Evolutionary conservation across 2,888 invertebrate species (phyloP).

Genomic region (Callosobruchus maculatus): DNA sequence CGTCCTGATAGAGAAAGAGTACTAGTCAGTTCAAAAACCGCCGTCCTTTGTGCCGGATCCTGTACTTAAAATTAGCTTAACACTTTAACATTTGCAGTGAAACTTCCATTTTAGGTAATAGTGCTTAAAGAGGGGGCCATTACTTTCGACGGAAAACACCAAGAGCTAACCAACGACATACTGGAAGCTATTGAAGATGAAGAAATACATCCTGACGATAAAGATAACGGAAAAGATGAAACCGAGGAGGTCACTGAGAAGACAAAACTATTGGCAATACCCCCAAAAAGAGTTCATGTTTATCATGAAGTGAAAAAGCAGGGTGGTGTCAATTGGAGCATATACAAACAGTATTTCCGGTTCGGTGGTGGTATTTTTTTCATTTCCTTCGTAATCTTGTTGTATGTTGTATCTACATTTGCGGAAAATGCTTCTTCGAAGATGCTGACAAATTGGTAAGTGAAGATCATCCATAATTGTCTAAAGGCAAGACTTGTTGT

Average conservation of each 20-base stretch:
- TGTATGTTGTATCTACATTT: conserved; percentile 29
- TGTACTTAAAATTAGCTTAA: too few species aligned
- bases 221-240: conserved; percentile 2
- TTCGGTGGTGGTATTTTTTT: conserved; percentile 35
- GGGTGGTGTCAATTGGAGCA: conserved; percentile 32
- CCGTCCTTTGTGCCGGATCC: too few species aligned
- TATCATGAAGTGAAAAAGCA: conserved; percentile 34
- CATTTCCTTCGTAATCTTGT: conserved; percentile 23
- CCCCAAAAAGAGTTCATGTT: conserved; percentile 19
- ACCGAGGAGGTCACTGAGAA: conserved; percentile 52
- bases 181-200: conserved; percentile 20
- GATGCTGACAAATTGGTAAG: conserved; percentile 36
- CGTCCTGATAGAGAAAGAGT: too few species aligned
- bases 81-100: too few species aligned
- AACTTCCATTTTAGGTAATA: conserved; percentile 32
- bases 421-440: conserved; percentile 30
- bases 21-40: too few species aligned
- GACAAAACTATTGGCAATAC: conserved; percentile 9
- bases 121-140: conserved; percentile 37
- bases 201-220: conserved; percentile 7
- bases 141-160: conserved; percentile 21
- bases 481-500: too few species aligned
- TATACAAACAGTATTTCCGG: conserved; percentile 35
- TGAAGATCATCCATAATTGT: too few species aligned
- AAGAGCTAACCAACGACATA: conserved; percentile 21